Percentiles rank a stretch among this genome's conserved stretches.
These are phyloP conservation scores for Himantopus leucocephalus DNA, from an alignment of 2,113 vertebrate species.

Conservation along the genomic window DNA sequence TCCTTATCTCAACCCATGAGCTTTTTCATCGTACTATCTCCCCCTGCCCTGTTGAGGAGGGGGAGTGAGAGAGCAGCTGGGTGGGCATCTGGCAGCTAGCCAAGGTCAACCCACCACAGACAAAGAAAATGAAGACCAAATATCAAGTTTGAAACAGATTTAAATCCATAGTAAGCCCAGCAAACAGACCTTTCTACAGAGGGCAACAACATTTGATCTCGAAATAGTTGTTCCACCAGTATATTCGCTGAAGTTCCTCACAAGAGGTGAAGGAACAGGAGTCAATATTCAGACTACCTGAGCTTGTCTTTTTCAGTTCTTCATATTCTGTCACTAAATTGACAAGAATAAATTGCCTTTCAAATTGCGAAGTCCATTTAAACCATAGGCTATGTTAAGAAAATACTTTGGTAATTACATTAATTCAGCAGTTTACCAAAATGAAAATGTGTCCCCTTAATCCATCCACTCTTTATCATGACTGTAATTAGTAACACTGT, in stretches of 20 bases:
- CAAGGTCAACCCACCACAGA: neutral
- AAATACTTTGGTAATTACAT: neutral
- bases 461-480: neutral
- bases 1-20: neutral
- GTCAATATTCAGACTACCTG: neutral
- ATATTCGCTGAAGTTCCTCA: neutral
- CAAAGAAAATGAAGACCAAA: neutral
- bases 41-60: neutral
- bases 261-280: neutral
- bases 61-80: neutral
- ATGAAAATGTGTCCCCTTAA: neutral
- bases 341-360: neutral
- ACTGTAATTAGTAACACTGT: neutral
- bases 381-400: neutral
- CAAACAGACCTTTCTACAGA: neutral
- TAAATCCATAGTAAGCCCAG: neutral
- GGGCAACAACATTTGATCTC: neutral
- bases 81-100: neutral
- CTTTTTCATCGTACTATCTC: neutral
- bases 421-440: neutral
- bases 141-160: neutral
- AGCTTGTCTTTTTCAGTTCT: neutral
- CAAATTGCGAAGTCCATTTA: neutral
- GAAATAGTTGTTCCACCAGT: neutral
- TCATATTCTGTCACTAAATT: neutral